These are phyloP conservation scores for Kryptolebias marmoratus DNA, from an alignment of 2,113 vertebrate genomes.

Conservation along the genomic window DNA sequence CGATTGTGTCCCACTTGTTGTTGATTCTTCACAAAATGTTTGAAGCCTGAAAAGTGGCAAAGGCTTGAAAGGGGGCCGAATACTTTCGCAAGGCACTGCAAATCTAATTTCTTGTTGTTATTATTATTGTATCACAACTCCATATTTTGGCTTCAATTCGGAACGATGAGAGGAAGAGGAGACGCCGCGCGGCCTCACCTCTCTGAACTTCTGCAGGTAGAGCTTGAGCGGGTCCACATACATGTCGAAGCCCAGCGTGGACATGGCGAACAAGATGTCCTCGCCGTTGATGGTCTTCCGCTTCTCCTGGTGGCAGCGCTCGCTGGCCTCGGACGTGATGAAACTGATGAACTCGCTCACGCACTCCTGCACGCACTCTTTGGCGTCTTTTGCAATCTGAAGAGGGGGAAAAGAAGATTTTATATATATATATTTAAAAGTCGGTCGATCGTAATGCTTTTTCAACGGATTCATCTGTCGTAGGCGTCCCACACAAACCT, in stretches of 20 bases:
- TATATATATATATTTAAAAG: too few species aligned
- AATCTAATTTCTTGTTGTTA: neutral
- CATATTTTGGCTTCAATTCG: too few species aligned
- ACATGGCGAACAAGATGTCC: conserved; percentile 99
- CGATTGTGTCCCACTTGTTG: too few species aligned
- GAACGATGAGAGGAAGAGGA: too few species aligned
- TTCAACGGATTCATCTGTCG: too few species aligned
- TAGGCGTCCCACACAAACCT: conserved; percentile 78
- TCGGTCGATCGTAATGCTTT: too few species aligned
- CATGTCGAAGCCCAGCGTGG: conserved; percentile 97
- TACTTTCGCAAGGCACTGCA: too few species aligned
- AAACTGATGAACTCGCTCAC: conserved; percentile 99
- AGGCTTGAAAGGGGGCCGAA: too few species aligned
- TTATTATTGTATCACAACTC: neutral
- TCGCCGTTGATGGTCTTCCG: conserved; percentile 99
- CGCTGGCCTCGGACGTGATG: conserved; percentile 97
- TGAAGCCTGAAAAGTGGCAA: too few species aligned
- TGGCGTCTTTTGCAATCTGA: conserved; percentile 98
- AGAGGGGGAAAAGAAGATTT: neutral
- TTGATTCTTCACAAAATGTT: too few species aligned
- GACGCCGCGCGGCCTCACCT: conserved; percentile 80
- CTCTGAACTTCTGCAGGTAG: conserved; percentile 98
- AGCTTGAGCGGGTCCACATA: conserved; percentile 98
- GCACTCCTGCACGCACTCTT: conserved; percentile 98
- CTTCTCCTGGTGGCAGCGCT: conserved; percentile 98